Evolutionary conservation across 2,888 invertebrate genomes (phyloP).

Genomic region (Archips xylosteana): DNA sequence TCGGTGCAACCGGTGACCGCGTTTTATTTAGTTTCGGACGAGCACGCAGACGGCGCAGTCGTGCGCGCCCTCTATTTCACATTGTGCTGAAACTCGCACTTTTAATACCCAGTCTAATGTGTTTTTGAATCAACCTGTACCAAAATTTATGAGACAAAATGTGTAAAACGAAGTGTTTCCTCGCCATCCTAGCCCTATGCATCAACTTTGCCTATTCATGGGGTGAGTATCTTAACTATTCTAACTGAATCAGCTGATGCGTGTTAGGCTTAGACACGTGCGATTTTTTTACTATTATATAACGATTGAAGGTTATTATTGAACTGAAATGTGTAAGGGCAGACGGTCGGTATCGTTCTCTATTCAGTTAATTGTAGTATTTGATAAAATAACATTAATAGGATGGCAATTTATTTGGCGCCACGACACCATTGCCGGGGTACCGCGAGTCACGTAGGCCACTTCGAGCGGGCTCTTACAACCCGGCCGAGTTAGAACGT

Average conservation of each 20-base stretch:
- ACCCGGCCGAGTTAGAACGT: conserved; percentile 62
- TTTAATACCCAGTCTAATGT: conserved; percentile 65
- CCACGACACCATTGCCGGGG: conserved; percentile 80
- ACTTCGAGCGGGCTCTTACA: conserved; percentile 60
- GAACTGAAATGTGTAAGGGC: conserved; percentile 26
- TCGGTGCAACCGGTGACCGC: conserved; percentile 46
- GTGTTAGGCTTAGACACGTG: conserved; percentile 62
- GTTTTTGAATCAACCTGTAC: conserved; percentile 63
- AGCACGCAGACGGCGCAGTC: conserved; percentile 67
- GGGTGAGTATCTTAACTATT: conserved; percentile 68
- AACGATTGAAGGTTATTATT: conserved; percentile 54
- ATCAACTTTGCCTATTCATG: conserved; percentile 68
- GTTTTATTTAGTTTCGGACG: conserved; percentile 70
- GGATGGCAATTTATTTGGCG: conserved; percentile 81
- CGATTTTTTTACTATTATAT: conserved; percentile 72
- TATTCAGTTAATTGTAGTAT: conserved; percentile 39
- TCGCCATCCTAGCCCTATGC: conserved; percentile 63
- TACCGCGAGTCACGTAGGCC: conserved; percentile 84
- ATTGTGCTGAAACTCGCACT: conserved; percentile 72
- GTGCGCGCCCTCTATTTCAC: conserved; percentile 68
- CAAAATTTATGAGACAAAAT: conserved; percentile 78
- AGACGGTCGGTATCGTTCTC: conserved; percentile 1
- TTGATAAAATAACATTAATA: conserved; percentile 64
- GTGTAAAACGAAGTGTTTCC: conserved; percentile 69
- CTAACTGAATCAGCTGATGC: conserved; percentile 74